Percentiles rank a stretch among this genome's conserved stretches.
These are phyloP conservation scores for Coturnix japonica DNA, from an alignment of 2,113 vertebrate genomes.

Conservation along the genomic window DNA sequence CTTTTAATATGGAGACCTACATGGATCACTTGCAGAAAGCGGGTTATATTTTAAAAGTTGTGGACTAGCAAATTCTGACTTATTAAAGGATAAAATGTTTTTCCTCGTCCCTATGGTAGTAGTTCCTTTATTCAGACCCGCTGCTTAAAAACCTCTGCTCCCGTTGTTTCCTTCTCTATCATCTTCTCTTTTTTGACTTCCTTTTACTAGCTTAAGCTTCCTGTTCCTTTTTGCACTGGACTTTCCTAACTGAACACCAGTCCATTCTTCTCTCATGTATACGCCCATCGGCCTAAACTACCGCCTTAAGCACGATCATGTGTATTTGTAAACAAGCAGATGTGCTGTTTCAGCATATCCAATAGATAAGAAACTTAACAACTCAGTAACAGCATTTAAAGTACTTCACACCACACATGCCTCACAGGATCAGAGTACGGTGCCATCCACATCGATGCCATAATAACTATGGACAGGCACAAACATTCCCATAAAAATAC, in stretches of 20 bases:
- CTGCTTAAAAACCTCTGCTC: neutral
- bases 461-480: neutral
- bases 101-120: neutral
- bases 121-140: neutral
- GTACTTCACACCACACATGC: neutral
- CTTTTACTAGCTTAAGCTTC: neutral
- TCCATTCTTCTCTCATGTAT: neutral
- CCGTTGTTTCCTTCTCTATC: neutral
- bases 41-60: neutral
- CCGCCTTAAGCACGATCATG: neutral
- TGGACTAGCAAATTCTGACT: neutral
- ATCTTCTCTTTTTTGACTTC: neutral
- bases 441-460: neutral
- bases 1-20: neutral
- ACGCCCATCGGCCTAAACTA: neutral
- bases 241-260: neutral
- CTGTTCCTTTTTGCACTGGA: neutral
- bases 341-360: neutral
- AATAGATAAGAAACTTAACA: neutral
- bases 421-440: neutral
- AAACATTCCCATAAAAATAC: neutral
- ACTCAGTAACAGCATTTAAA: neutral
- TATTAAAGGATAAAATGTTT: neutral
- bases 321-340: neutral
- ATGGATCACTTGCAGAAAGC: conserved; percentile 7